phyloP scores from a whole-genome alignment of 2,888 invertebrate species.

The Cerastoderma edule region DNA sequence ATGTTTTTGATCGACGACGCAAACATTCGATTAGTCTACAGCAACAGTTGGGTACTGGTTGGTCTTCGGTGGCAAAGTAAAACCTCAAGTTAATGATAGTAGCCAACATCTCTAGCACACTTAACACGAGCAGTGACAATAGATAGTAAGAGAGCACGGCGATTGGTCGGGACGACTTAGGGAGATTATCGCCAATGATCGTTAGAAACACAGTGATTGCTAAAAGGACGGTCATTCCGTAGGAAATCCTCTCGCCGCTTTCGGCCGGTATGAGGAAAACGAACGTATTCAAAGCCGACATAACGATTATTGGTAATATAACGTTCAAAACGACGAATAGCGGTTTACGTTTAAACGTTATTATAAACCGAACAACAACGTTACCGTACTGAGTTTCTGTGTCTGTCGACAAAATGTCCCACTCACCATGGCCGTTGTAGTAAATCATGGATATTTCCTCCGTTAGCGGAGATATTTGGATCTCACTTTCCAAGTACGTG shows the following conservation, averaged over 20 bases:
- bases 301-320: slow-evolving; percentile 54
- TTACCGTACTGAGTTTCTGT: not conserved
- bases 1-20: not conserved
- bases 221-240: slow-evolving; percentile 51
- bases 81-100: not conserved
- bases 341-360: slow-evolving; percentile 39
- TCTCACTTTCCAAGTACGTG: slow-evolving; percentile 25
- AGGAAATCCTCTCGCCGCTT: slow-evolving; percentile 57
- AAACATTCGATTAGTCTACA: not conserved
- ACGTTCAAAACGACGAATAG: slow-evolving; percentile 52
- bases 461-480: slow-evolving; percentile 9
- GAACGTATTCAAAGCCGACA: slow-evolving; percentile 46
- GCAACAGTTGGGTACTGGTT: not conserved
- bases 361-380: not conserved
- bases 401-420: slow-evolving; percentile 28
- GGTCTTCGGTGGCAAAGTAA: not conserved
- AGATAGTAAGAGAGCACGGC: slow-evolving; percentile 20
- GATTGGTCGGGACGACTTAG: slow-evolving; percentile 54
- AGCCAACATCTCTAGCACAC: not conserved
- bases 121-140: not conserved
- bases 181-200: slow-evolving; percentile 54
- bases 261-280: slow-evolving; percentile 57
- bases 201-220: slow-evolving; percentile 59
- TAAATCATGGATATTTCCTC: not conserved
- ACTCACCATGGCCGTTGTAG: slow-evolving; percentile 42